Percentiles rank a stretch among this genome's conserved stretches.
Conservation (phyloP, 2,113 vertebrate species). For the Theristicus caerulescens region DNA sequence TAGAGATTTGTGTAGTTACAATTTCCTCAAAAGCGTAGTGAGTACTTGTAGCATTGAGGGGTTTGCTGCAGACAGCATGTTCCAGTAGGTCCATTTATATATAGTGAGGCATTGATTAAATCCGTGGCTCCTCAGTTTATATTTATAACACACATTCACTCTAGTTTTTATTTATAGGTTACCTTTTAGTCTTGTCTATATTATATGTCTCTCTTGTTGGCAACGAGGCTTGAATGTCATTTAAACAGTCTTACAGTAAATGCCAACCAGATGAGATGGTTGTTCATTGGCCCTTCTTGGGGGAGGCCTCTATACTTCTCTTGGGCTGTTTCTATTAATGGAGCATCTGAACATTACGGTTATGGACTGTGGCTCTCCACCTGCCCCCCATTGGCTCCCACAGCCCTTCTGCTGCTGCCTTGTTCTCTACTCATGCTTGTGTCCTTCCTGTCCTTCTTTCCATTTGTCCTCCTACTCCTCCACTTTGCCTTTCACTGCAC, state of each 20-base stretch:
- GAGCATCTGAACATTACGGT: not conserved
- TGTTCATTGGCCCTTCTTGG: not conserved
- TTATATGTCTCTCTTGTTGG: conserved; percentile 32
- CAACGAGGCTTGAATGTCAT: not conserved
- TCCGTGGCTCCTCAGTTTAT: conserved; percentile 2
- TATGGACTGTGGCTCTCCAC: not conserved
- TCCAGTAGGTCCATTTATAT: not conserved
- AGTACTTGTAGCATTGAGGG: not conserved
- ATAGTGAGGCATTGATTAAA: not conserved
- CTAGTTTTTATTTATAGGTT: conserved; percentile 51
- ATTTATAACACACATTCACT: conserved; percentile 17
- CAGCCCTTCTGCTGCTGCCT: not conserved
- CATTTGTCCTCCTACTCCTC: not conserved
- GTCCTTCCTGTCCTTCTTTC: not conserved
- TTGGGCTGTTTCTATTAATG: conserved; percentile 38
- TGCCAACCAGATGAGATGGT: not conserved
- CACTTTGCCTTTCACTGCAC: not conserved
- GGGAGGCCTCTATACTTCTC: not conserved
- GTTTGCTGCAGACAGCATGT: not conserved
- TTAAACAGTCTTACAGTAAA: conserved; percentile 32
- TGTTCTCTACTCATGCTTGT: not conserved
- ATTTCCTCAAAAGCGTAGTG: not conserved
- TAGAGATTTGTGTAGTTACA: not conserved
- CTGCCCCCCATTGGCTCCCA: not conserved
- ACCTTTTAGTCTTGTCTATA: conserved; percentile 36